Evolutionary conservation across 1,140 invertebrate genomes (phyloP).

Genomic region (Drosophila mojavensis): DNA sequence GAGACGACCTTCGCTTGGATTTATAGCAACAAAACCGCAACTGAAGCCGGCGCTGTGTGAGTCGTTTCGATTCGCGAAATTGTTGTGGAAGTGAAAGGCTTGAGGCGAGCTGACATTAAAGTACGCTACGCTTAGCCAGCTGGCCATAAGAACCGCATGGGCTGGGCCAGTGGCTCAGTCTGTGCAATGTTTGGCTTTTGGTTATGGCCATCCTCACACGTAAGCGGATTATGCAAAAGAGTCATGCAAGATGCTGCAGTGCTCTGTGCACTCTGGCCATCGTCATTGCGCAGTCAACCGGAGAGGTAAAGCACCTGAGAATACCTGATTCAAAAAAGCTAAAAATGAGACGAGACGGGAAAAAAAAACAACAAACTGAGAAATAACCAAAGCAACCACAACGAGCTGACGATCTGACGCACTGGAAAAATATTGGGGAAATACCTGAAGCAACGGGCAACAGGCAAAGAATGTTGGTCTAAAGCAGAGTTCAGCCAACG

Average conservation of each 20-base stretch:
- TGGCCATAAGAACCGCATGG: slow-evolving; percentile 15
- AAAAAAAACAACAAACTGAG: too few relatives aligned
- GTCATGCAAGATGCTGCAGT: slow-evolving; percentile 3
- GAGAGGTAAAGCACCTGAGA: too few relatives aligned
- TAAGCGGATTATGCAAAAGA: slow-evolving; percentile 66
- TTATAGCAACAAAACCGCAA: slow-evolving; percentile 26
- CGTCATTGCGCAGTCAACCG: too few relatives aligned
- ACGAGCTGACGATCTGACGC: slow-evolving; percentile 16
- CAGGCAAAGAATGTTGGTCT: too few relatives aligned
- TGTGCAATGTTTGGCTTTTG: slow-evolving; percentile 56
- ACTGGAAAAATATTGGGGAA: slow-evolving; percentile 50
- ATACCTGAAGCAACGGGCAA: slow-evolving; percentile 30
- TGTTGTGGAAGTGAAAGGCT: slow-evolving; percentile 62
- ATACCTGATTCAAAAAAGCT: too few relatives aligned
- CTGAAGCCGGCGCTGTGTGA: slow-evolving; percentile 10
- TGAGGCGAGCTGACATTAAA: slow-evolving; percentile 19
- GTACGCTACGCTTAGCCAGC: slow-evolving; percentile 36
- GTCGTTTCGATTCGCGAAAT: slow-evolving; percentile 19
- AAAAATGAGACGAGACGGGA: too few relatives aligned
- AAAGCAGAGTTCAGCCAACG: neutral
- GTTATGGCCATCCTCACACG: slow-evolving; percentile 14
- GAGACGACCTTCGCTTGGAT: slow-evolving; percentile 46
- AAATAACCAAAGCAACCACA: too few relatives aligned
- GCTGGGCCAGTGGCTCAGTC: neutral
- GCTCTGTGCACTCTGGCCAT: too few relatives aligned